Base-by-base conservation (phyloP, 1,140 invertebrate genomes). In the Eufriesea mexicana region DNA sequence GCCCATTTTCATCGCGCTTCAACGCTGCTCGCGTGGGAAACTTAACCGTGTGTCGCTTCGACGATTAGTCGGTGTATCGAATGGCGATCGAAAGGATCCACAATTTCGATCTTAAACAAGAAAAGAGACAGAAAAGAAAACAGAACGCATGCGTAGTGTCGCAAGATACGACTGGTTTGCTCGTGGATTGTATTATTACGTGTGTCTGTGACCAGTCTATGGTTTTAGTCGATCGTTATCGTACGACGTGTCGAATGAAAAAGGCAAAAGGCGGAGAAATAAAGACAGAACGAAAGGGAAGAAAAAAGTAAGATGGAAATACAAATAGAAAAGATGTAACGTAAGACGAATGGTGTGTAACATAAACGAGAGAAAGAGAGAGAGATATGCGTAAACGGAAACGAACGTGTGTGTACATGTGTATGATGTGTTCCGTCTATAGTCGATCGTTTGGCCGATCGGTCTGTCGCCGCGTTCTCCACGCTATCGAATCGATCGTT, bases 21-120 rank as follows among this genome's bases (percentile, higher is more conserved):
- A 55, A 59, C 75, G 35, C 79, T 70, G 64, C 79, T 59, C 45
- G 42, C 73, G 79, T 81, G 85, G 76, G 82, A 88, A 86, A 84
- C 25, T 84, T 74, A 64, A 74, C n/a, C 59, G 23, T 47, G 42
- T 64, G 35, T 57, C 35, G 55, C 9, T 28, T 18, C 23, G 28
- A 25, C 20, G 55, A n/a, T 57, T 23, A 54, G 5, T 16, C 14
- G 4, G 51, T 18, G 55, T n/a, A 23, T 66, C 64, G 64, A 66
- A 45, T 66, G 28, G 16, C 67, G 45, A 68, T 47, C 66, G 66
- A 68, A 47, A 68, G 66, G 66, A 68, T 68, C 20, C 45, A n/a
- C 67, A 25, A 23, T 68, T 25, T 68, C 66, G 23, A 68, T 25
- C 45, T 18, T 73, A 81, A 57, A 71, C 12, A 74, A 79, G 9